phyloP scores from a whole-genome alignment of 2,113 vertebrate species.

The Oncorhynchus masou region DNA sequence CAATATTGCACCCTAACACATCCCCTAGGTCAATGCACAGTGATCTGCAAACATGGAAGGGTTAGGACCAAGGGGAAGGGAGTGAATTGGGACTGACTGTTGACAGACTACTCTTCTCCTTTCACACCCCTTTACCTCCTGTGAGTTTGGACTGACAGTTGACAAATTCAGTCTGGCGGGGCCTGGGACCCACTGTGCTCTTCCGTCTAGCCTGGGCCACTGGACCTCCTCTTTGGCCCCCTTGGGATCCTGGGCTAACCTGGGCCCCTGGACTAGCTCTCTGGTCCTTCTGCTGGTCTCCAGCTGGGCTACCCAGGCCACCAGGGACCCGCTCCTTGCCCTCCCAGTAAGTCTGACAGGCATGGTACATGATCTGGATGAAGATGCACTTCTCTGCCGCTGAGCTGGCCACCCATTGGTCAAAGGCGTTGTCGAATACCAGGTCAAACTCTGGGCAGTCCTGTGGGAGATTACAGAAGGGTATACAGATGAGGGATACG shows the following conservation, averaged over 20 bases:
- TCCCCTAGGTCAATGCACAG: no score
- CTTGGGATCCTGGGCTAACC: no score
- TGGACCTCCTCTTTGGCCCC: conserved; percentile 1
- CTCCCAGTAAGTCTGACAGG: conserved; percentile 84
- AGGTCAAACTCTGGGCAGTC: conserved; percentile 93
- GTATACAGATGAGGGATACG: no score
- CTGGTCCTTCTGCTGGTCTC: no score
- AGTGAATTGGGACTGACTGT: no score
- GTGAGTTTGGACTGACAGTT: conserved; percentile 93
- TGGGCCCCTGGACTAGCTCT: not conserved
- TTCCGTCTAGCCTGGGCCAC: conserved; percentile 38
- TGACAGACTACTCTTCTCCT: not conserved
- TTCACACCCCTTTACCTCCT: conserved; percentile 75
- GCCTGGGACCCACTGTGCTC: conserved; percentile 21
- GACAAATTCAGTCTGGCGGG: conserved; percentile 84
- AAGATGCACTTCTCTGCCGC: conserved; percentile 92
- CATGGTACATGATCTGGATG: conserved; percentile 89
- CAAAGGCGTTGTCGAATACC: conserved; percentile 86
- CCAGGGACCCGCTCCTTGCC: conserved; percentile 32
- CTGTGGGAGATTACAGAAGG: conserved; percentile 53
- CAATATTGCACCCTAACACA: not conserved
- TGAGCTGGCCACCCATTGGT: conserved; percentile 90
- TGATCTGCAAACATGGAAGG: no score
- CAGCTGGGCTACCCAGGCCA: no score
- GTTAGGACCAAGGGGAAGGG: not conserved